Evolutionary conservation across 2,888 invertebrate species (phyloP).

Genomic region (Onchidella celtica): DNA sequence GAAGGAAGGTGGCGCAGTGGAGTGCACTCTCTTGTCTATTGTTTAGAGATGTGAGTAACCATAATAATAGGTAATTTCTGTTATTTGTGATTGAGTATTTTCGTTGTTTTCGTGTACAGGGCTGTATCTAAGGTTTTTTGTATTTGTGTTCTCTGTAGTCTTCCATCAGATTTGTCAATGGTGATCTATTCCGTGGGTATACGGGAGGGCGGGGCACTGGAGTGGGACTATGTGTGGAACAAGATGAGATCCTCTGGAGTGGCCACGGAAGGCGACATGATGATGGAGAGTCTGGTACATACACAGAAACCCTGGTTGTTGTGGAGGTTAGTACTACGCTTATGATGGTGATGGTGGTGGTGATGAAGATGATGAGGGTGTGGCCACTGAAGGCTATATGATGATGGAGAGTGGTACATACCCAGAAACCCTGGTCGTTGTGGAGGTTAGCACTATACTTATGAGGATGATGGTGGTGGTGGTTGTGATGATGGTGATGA

Average conservation of each 20-base stretch:
- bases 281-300: constrained; percentile 76
- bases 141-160: constrained; percentile 55
- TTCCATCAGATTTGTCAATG: constrained; percentile 71
- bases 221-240: constrained; percentile 79
- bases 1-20: no score
- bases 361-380: constrained; percentile 24
- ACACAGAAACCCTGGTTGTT: constrained; percentile 78
- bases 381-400: constrained; percentile 75
- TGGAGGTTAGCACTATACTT: constrained; percentile 69
- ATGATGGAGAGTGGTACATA: constrained; percentile 76
- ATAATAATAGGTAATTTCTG: no score
- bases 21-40: no score
- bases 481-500: not conserved
- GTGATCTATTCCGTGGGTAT: constrained; percentile 76
- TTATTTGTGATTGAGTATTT: no score
- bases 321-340: constrained; percentile 69
- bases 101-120: no score
- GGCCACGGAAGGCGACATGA: constrained; percentile 75
- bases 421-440: constrained; percentile 77
- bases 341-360: not conserved
- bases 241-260: constrained; percentile 71
- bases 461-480: not conserved
- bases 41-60: no score
- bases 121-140: no score
- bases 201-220: constrained; percentile 73